Base-by-base conservation (phyloP, 2,888 invertebrate genomes). In the Phaedon cochleariae region DNA sequence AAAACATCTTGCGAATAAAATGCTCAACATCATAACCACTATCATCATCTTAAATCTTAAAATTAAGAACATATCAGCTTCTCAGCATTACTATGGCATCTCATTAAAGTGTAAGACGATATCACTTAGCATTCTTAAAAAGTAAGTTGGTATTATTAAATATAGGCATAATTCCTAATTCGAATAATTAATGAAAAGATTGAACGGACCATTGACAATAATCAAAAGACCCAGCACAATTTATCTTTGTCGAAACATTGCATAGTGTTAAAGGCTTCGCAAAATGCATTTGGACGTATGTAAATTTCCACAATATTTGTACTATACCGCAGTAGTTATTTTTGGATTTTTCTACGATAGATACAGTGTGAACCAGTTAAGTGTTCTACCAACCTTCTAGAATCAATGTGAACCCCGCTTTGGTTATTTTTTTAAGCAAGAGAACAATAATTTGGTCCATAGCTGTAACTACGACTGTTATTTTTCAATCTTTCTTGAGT, bases 361-460 rank as follows among this genome's bases (percentile, higher is more conserved):
- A 57, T 64, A 64, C 53, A 48, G 61, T 22, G 37, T 57, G 67
- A 61, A 65, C 63, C 68, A 65, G 45, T 53, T 34, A 46, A 21
- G 17, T 49, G 64, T 59, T 60, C 46, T 53, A 34, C 41, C 45
- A 54, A 53, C 53, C 48, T 29, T 52, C 41, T 65, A 65, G 62
- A 34, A 45, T 65, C 53, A 62, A 60, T 64, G 64, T 64, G 51
- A 49, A 52, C 60, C 37, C 62, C 22, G 69, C 69, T 69, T 69
- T 15, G 17, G 29, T 62, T 55, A 53, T 65, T 64, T 67, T 63
- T 67, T 67, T 59, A 64, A 52, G 62, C 65, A 15, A 57, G 54
- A 18, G 48, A 51, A 31, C 55, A 55, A 61, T 37, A 15, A 61
- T 37, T 65, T 64, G 70, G 62, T 65, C 58, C 67, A 53, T 18